Conservation (phyloP, 2,888 invertebrate species). For the Tillus elongatus region DNA sequence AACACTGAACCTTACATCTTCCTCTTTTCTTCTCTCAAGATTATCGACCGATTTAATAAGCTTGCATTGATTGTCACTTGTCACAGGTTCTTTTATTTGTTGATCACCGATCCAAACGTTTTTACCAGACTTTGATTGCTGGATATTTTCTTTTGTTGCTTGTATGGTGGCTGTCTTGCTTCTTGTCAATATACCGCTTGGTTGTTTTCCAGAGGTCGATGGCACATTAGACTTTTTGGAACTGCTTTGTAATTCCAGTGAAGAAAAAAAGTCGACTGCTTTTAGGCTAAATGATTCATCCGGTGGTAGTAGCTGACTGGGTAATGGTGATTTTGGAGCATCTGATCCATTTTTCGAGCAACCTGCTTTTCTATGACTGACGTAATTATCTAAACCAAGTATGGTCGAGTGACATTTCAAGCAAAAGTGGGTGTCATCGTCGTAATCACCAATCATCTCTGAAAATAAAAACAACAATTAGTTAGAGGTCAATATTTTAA, state of each 20-base stretch:
- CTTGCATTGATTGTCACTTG: slow-evolving; percentile 52
- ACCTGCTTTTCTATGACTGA: slow-evolving; percentile 67
- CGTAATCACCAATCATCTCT: slow-evolving; percentile 55
- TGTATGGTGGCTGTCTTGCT: slow-evolving; percentile 40
- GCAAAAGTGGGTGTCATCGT: slow-evolving; percentile 81
- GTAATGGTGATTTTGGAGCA: slow-evolving; percentile 32
- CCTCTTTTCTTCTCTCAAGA: slow-evolving; percentile 50
- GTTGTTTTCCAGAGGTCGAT: slow-evolving; percentile 42
- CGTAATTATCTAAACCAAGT: slow-evolving; percentile 76
- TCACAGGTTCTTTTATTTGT: slow-evolving; percentile 45
- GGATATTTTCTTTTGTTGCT: slow-evolving; percentile 23
- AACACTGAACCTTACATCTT: slow-evolving; percentile 38
- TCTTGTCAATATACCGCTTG: slow-evolving; percentile 40
- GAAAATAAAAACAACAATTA: slow-evolving; percentile 15
- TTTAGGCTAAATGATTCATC: slow-evolving; percentile 55
- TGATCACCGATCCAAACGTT: slow-evolving; percentile 56
- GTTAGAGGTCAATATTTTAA: too few species aligned
- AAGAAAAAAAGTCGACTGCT: slow-evolving; percentile 81
- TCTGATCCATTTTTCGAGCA: slow-evolving; percentile 45
- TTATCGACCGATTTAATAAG: slow-evolving; percentile 58
- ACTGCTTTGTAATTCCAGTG: slow-evolving; percentile 69
- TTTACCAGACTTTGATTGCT: slow-evolving; percentile 41
- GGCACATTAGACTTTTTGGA: slow-evolving; percentile 47
- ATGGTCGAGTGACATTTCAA: slow-evolving; percentile 79
- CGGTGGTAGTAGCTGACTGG: slow-evolving; percentile 33